A percentile compares a stretch with the other conserved stretches of the same genome.
Evolutionary conservation across 2,113 vertebrate species (phyloP).

Genomic region (Saccopteryx bilineata): DNA sequence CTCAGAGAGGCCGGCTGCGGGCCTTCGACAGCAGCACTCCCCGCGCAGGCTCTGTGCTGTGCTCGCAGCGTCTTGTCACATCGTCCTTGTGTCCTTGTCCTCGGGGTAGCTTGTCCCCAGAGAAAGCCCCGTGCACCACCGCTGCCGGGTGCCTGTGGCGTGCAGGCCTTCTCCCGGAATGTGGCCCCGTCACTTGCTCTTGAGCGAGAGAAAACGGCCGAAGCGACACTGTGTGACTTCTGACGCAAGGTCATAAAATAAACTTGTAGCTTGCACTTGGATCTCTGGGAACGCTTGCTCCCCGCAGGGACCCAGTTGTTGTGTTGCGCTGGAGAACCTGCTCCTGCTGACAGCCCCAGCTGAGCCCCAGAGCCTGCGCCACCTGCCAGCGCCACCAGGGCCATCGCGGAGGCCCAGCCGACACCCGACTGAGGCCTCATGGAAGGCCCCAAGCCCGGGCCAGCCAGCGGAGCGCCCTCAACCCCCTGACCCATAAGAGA

Average conservation of each 20-base stretch:
- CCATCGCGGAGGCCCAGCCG: background rate
- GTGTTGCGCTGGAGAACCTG: background rate
- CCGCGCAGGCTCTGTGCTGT: background rate
- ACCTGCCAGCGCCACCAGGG: background rate
- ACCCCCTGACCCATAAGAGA: background rate
- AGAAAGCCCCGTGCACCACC: background rate
- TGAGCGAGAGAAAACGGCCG: background rate
- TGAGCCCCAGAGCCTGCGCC: background rate
- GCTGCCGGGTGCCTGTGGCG: accelerated
- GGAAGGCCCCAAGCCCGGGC: background rate
- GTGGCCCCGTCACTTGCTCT: background rate
- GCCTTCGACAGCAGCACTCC: accelerated
- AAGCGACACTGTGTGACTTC: background rate
- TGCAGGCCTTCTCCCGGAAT: background rate
- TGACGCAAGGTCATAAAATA: background rate
- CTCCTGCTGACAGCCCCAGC: accelerated
- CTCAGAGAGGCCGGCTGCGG: accelerated
- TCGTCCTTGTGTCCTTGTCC: background rate
- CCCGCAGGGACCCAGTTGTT: background rate
- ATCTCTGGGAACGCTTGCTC: background rate
- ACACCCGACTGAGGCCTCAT: accelerated
- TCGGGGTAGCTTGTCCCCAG: background rate
- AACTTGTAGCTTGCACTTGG: background rate
- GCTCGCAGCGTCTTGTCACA: accelerated
- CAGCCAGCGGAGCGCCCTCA: background rate